These are phyloP conservation scores for Carduelis carduelis DNA, from an alignment of 2,797 vertebrate species.

Conservation along the genomic window DNA sequence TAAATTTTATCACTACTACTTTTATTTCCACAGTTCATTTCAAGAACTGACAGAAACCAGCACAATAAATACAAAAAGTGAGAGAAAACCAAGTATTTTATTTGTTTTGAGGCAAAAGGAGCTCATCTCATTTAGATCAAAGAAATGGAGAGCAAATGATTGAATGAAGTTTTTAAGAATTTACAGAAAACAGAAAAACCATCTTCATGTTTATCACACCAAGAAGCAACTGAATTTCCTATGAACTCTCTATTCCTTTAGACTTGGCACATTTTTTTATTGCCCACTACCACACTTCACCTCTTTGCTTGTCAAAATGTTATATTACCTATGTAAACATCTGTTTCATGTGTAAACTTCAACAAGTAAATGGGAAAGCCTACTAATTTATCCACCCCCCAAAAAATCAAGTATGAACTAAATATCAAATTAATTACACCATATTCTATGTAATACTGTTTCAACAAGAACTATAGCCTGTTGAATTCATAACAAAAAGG, in stretches of 20 bases:
- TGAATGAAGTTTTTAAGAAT: conserved; percentile 41
- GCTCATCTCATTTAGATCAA: conserved; percentile 29
- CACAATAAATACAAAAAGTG: conserved; percentile 8
- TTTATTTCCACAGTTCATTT: neutral
- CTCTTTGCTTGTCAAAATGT: conserved; percentile 41
- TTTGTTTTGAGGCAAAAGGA: conserved; percentile 47
- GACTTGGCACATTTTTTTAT: conserved; percentile 36
- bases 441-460: conserved; percentile 66
- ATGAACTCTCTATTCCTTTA: conserved; percentile 1
- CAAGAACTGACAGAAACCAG: neutral
- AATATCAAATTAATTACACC: conserved; percentile 27
- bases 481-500: conserved; percentile 55
- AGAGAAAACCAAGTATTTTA: conserved; percentile 60
- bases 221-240: conserved; percentile 16
- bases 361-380: conserved; percentile 52
- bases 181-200: conserved; percentile 12
- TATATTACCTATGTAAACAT: conserved; percentile 63
- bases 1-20: neutral
- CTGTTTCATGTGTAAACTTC: conserved; percentile 70
- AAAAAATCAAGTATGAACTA: conserved; percentile 52
- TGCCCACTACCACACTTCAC: conserved; percentile 1
- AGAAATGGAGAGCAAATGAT: conserved; percentile 15
- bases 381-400: neutral
- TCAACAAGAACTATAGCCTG: conserved; percentile 54
- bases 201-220: neutral